Conservation (phyloP, 2,888 invertebrate genomes). For the Erynnis tages region DNA sequence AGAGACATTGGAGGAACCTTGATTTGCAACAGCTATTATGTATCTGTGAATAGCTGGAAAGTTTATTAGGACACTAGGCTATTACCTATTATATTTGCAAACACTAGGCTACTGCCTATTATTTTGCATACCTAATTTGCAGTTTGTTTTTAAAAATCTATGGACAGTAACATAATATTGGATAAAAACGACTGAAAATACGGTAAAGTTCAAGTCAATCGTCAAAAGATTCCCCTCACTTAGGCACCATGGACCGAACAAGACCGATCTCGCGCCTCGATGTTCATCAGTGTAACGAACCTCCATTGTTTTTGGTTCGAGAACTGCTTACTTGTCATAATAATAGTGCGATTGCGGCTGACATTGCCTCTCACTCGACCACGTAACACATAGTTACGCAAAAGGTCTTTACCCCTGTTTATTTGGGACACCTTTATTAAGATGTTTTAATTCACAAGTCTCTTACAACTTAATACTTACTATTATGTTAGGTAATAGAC, state of each 20-base stretch:
- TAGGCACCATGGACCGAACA: background rate
- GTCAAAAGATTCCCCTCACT: background rate
- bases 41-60: constrained; percentile 20
- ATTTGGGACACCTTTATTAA: constrained; percentile 72
- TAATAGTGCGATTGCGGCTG: constrained; percentile 60
- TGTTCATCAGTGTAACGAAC: constrained; percentile 28
- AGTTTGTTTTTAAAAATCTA: no score
- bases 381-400: constrained; percentile 73
- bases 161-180: no score
- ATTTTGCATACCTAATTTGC: background rate
- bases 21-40: constrained; percentile 44
- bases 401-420: constrained; percentile 79
- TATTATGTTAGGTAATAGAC: constrained; percentile 52
- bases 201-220: background rate
- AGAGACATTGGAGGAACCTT: constrained; percentile 69
- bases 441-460: constrained; percentile 71
- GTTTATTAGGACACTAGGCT: constrained; percentile 17
- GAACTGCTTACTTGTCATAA: constrained; percentile 59
- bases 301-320: constrained; percentile 44
- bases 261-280: constrained; percentile 4
- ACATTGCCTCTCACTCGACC: constrained; percentile 77
- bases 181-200: background rate
- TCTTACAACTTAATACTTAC: constrained; percentile 45
- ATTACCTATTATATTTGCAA: background rate
- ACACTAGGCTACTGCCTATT: background rate